Percentiles rank a stretch among this genome's conserved stretches.
Conservation (phyloP, 2,797 vertebrate genomes). For the Gallinago nigripennis region DNA sequence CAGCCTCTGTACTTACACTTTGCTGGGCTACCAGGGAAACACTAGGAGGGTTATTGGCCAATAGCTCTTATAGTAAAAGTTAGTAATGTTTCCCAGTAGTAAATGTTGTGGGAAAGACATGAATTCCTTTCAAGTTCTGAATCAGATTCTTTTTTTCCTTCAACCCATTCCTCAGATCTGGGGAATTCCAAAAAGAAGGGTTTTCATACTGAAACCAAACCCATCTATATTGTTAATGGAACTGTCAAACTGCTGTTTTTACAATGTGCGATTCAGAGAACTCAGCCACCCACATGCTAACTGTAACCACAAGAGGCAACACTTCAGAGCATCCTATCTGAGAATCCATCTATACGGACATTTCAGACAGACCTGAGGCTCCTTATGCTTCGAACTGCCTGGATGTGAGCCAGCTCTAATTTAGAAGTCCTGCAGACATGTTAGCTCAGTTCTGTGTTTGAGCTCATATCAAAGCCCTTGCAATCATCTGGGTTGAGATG, state of each 20-base stretch:
- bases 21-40: constrained; percentile 28
- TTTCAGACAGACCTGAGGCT: constrained; percentile 59
- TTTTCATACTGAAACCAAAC: constrained; percentile 38
- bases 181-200: constrained; percentile 39
- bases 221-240: constrained; percentile 34
- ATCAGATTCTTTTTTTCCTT: constrained; percentile 10
- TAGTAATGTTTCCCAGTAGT: constrained; percentile 50
- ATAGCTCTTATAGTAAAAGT: constrained; percentile 33
- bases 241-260: constrained; percentile 52
- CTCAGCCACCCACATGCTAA: constrained; percentile 55
- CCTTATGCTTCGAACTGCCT: neutral
- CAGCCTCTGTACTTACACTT: neutral
- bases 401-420: constrained; percentile 14
- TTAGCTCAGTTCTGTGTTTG: constrained; percentile 39
- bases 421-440: constrained; percentile 50
- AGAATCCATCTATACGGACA: constrained; percentile 40
- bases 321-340: constrained; percentile 60
- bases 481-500: neutral
- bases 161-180: constrained; percentile 17
- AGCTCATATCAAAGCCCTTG: constrained; percentile 43
- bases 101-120: constrained; percentile 45
- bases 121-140: constrained; percentile 46
- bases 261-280: constrained; percentile 55
- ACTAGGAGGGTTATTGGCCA: constrained; percentile 11
- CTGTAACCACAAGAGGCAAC: constrained; percentile 56